Evolutionary conservation across 30 jellyfish, hydroid and myxozoan genomes (phyloP), one percentile per base, ranked within the genome.

Genomic region (Pelagia noctiluca): DNA sequence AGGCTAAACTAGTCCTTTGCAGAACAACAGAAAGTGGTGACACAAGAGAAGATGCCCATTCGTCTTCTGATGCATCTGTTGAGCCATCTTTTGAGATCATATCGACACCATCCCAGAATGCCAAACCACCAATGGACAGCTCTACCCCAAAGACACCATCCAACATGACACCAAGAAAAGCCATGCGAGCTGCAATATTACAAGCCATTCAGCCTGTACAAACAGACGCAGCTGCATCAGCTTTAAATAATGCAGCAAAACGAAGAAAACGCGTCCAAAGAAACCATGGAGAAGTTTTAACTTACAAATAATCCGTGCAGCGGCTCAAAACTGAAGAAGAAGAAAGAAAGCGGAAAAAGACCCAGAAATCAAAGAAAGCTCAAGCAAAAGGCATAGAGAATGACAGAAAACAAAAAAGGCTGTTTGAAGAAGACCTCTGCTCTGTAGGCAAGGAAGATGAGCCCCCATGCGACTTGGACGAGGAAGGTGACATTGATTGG

Each of bases 111-210:
- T 62, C 18, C 32, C 35, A 30, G n/a, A 42, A 8, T 16, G 16
- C 16, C 16, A 42, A 16, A 8, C 16, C 16, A 8, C 16, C 12
- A 42, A 42, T 42, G 57, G 8, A 42, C 8, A 5, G 57, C 16
- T 42, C 12, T 16, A 42, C 8, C 57, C 8, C 57, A 8, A 42
- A 8, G 16, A 42, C 8, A 8, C 57, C 8, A 33, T 24, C 81
- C 19, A 34, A 31, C 32, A 1, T 35, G 26, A 35, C 28, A 30
- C 63, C 63, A 68, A 31, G 5, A 19, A 31, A 36, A 68, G 81
- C 81, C 81, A 68, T 68, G 64, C 64, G 81, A 30, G 64, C 81
- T 68, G 81, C 81, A 22, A 68, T 68, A 30, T 63, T 68, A 30
- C 63, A 62, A 68, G 81, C 81, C 18, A 33, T 68, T 37, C 81